phyloP scores from a whole-genome alignment of 2,113 vertebrate genomes.

The Scolopax mira region DNA sequence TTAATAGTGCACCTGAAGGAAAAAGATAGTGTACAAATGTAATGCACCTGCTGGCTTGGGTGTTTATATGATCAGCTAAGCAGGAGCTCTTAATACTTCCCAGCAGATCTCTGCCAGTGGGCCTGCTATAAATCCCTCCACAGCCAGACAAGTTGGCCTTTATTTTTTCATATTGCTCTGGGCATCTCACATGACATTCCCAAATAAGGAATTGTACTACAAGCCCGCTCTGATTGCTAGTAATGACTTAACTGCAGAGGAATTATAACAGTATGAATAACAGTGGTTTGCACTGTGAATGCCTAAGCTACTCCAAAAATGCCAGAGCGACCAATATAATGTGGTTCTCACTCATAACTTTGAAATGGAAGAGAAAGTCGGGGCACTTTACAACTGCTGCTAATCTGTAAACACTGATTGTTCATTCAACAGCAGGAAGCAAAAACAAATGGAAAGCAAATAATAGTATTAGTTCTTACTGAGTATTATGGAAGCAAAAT shows the following conservation, averaged over 20 bases:
- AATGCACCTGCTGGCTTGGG: conserved; percentile 65
- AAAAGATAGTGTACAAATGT: conserved; percentile 58
- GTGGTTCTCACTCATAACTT: conserved; percentile 61
- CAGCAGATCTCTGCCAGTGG: conserved; percentile 81
- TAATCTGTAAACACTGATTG: conserved; percentile 70
- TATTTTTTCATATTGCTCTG: conserved; percentile 87
- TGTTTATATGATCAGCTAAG: conserved; percentile 61
- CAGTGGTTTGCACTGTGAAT: conserved; percentile 76
- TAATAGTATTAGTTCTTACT: not conserved
- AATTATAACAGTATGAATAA: conserved; percentile 95
- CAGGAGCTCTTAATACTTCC: conserved; percentile 76
- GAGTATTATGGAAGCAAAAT: not conserved
- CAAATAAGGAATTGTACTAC: conserved; percentile 95
- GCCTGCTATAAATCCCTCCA: conserved; percentile 86
- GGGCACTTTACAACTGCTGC: conserved; percentile 62
- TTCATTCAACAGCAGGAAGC: conserved; percentile 71
- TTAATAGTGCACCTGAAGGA: conserved; percentile 60
- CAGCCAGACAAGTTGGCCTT: conserved; percentile 88
- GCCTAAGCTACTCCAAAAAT: conserved; percentile 77
- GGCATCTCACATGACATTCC: conserved; percentile 98
- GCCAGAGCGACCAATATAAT: conserved; percentile 72
- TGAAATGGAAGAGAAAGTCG: conserved; percentile 71
- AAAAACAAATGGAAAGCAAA: conserved; percentile 55
- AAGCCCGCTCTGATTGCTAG: conserved; percentile 89
- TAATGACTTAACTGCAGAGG: conserved; percentile 95